Percentiles rank a stretch among this genome's conserved stretches.
phyloP scores from a whole-genome alignment of 1,140 invertebrate genomes.

The Ooceraea biroi region DNA sequence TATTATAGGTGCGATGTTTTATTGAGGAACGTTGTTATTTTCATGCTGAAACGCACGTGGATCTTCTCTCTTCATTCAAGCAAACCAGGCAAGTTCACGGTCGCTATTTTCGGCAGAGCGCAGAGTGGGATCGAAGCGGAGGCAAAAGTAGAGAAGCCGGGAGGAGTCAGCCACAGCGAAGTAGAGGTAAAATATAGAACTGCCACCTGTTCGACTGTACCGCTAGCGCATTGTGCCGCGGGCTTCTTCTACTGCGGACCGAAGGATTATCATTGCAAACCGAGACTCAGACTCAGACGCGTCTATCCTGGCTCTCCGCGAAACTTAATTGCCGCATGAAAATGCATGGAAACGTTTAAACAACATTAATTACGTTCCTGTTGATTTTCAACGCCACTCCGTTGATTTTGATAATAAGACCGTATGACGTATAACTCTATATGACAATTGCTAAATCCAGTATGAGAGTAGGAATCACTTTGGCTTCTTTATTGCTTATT shows the following conservation, averaged over 20 bases:
- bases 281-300: constrained; percentile 19
- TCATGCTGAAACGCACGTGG: not conserved
- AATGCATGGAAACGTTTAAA: constrained; percentile 51
- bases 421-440: not conserved
- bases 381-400: constrained; percentile 43
- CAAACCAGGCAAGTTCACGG: constrained; percentile 51
- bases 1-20: constrained; percentile 11
- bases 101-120: constrained; percentile 58
- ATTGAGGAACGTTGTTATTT: not conserved
- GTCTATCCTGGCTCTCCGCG: constrained; percentile 39
- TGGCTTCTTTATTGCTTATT: not conserved
- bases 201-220: constrained; percentile 62
- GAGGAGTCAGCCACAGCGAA: constrained; percentile 50
- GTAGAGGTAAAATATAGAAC: constrained; percentile 63
- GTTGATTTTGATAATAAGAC: constrained; percentile 52
- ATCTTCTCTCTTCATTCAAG: constrained; percentile 47
- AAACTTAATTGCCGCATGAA: constrained; percentile 60
- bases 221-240: constrained; percentile 60
- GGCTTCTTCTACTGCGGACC: constrained; percentile 48
- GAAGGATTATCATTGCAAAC: constrained; percentile 61
- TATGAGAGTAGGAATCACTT: not conserved
- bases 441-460: not conserved
- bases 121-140: constrained; percentile 46
- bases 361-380: constrained; percentile 52
- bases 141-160: constrained; percentile 54